Conservation (phyloP, 1,140 invertebrate species). For the Brachionus asplanchnoidis region DNA sequence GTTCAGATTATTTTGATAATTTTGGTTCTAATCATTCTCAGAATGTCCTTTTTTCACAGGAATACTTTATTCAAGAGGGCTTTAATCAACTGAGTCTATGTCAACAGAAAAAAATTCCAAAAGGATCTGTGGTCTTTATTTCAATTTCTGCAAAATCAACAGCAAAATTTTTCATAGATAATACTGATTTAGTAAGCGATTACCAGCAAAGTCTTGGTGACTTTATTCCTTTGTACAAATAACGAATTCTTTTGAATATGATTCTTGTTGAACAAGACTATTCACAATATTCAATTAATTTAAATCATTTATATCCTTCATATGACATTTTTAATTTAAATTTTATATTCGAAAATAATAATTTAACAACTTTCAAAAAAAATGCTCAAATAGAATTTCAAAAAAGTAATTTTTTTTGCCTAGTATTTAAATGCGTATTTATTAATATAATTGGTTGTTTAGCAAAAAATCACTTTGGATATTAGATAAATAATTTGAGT, state of each 20-base stretch:
- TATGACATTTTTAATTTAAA: neutral
- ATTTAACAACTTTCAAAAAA: neutral
- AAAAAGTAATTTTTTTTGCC: neutral
- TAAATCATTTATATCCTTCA: neutral
- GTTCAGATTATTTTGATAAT: neutral
- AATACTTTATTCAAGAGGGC: neutral
- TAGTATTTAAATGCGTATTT: too few relatives aligned
- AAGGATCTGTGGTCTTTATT: neutral
- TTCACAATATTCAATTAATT: neutral
- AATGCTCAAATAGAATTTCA: neutral
- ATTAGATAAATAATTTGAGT: too few relatives aligned
- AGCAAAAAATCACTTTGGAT: too few relatives aligned
- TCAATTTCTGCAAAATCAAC: neutral
- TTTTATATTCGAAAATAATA: neutral
- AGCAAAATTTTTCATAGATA: neutral
- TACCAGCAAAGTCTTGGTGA: neutral
- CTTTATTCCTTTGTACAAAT: neutral
- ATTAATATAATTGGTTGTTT: too few relatives aligned
- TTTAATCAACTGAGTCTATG: neutral
- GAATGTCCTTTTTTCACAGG: neutral
- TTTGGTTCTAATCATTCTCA: neutral
- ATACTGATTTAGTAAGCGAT: neutral
- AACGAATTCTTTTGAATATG: neutral
- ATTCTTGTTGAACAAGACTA: neutral
- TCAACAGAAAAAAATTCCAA: neutral